Base-by-base conservation (phyloP, 2,113 vertebrate species). In the Ictalurus punctatus region DNA sequence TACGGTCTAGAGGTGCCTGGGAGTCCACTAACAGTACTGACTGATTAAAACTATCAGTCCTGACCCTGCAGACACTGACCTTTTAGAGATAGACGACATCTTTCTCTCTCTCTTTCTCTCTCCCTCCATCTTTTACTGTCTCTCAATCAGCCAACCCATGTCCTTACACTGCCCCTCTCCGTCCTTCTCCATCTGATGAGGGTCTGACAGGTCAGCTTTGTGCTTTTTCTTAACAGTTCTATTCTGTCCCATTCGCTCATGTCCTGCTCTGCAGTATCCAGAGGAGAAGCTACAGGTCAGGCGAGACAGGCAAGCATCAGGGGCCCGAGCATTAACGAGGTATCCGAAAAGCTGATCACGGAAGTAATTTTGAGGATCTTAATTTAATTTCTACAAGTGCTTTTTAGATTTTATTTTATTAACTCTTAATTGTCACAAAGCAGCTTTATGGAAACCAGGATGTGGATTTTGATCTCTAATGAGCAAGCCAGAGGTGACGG, bases 41-140 rank as follows among this genome's bases (percentile, higher is more conserved):
- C 85, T 90, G 89, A 90, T 90, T 84, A 90, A 87, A 84, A 80
- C 85, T 63, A 86, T 90, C 71, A 65, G 85, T 78, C 80, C 85
- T 83, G 48, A 90, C 69, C 61, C 80, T 63, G 27, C 85, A 87
- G 67, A 37, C 44, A 87, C 69, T 87, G 79, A 48, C 85, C 79
- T 84, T 69, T 76, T 71, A 40, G 54, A 74, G 37, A 74, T 83
- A 54, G 30, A 87, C 78, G 82, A 37, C 30, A 12, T 10, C 40
- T 1, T 40, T 67, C 21, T 67, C n/a, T 40, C 21, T 74, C 10
- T 27, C 82, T 58, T 34, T 40, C 58, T 85, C 65, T 80, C 73
- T 65, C 69, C 52, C 52, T 30, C 81, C 34, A 27, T n/a, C 21
- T 58, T 56, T 83, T 74, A n/a, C 56, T 40, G 19, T 81, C 30